A percentile compares a stretch with the other conserved stretches of the same genome.
These are phyloP conservation scores for Triplophysa bombifrons DNA, from an alignment of 2,797 vertebrate genomes.

Conservation along the genomic window DNA sequence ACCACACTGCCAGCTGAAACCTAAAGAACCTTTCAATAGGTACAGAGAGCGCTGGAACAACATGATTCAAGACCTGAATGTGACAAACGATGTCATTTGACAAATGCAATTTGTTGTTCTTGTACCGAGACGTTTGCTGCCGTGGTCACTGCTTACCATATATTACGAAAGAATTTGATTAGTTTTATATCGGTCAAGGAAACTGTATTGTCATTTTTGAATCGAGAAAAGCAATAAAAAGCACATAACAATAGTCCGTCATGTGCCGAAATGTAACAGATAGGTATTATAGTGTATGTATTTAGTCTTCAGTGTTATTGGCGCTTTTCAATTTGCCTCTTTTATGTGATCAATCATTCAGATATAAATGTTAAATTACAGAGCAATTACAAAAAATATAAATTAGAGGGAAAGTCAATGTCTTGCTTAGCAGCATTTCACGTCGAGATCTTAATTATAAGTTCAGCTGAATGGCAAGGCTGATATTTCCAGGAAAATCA, in stretches of 20 bases:
- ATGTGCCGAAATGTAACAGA: conserved; percentile 8
- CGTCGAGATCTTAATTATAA: conserved; percentile 52
- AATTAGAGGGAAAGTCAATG: conserved; percentile 47
- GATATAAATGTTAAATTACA: conserved; percentile 59
- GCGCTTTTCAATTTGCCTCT: conserved; percentile 14
- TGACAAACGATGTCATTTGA: conserved; percentile 33
- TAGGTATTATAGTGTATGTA: conserved; percentile 8
- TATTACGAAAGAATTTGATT: conserved; percentile 10
- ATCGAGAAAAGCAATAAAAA: conserved; percentile 4
- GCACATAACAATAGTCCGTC: conserved; percentile 13
- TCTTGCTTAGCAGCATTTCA: conserved; percentile 47
- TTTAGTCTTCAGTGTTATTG: conserved; percentile 4
- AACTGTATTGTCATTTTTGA: background rate
- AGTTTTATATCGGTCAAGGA: conserved; percentile 1
- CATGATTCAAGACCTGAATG: conserved; percentile 11
- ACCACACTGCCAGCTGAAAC: conserved; percentile 36
- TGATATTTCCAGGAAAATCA: conserved; percentile 52
- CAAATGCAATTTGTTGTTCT: conserved; percentile 32
- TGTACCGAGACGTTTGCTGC: conserved; percentile 2
- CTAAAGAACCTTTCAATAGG: conserved; percentile 34
- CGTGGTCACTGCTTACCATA: background rate
- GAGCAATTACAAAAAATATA: conserved; percentile 58
- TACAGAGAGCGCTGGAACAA: conserved; percentile 21
- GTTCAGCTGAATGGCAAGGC: conserved; percentile 43
- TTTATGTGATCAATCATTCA: conserved; percentile 56